Evolutionary conservation across 1,140 invertebrate genomes (phyloP), one percentile per base, ranked within the genome.

Genomic region (Nautilus pompilius): DNA sequence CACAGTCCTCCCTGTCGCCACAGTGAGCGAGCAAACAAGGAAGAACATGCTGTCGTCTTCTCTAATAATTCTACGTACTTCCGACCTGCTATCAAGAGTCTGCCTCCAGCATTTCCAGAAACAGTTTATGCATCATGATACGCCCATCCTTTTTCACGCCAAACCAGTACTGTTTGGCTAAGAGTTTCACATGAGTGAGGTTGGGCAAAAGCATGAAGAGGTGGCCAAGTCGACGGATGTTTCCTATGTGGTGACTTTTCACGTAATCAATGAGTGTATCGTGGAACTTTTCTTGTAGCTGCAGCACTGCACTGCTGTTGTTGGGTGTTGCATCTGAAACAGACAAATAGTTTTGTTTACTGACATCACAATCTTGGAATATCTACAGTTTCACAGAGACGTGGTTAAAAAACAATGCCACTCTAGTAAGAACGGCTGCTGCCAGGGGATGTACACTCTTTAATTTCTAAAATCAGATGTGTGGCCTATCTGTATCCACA

Each of bases 101-200:
- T 20, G 78, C 78, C 80, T 97, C 95, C 57, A 98, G 85, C 95
- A 98, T 98, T 85, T 98, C 95, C 29, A 96, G 87, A 81, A 98
- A 96, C 8, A 98, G 87, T 84, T 98, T 98, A 84, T 98, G 96
- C 93, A 98, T 95, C 55, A 89, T 89, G 56, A 95, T 91, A 75
- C 91, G 90, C 20, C 92, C 90, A 67, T 93, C 93, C 72, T 90
- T 89, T 72, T 94, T 91, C 17, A 97, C 88, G 72, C 86, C 87
- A 3, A 89, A 88, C 96, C 96, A 98, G 82, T 95, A 97, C 71
- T 89, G 88, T 54, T 94, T 87, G 54, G 96, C 88, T 24, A 93
- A 88, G 26, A 90, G 87, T 80, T 98, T 95, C 0, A 93, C 91
- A 81, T 96, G 93, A 68, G 71, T 80, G 65, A 98, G 84, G 54